Percentiles rank a stretch among this genome's conserved stretches.
Conservation (phyloP, 2,113 vertebrate genomes). For the Osmerus mordax region DNA sequence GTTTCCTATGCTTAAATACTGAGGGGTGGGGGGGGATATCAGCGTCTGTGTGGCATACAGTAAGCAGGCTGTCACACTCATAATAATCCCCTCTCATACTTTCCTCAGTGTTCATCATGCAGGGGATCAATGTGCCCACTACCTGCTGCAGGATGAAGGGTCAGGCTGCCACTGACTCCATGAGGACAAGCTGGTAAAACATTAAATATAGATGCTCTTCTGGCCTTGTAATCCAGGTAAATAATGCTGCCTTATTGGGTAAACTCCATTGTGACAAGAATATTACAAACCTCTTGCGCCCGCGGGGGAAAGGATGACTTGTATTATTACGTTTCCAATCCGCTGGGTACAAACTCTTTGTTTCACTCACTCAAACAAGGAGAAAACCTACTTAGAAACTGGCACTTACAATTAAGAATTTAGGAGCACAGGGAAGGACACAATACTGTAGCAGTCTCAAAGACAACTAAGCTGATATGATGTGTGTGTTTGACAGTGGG, state of each 20-base stretch:
- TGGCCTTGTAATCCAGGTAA: slow-evolving; percentile 60
- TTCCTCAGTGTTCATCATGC: slow-evolving; percentile 60
- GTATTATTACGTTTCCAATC: too few species aligned
- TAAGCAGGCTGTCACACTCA: slow-evolving; percentile 65
- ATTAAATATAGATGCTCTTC: slow-evolving; percentile 32
- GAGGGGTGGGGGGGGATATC: slow-evolving; percentile 35
- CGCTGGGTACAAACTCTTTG: too few species aligned
- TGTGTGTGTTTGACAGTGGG: background rate
- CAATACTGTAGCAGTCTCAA: too few species aligned
- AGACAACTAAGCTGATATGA: too few species aligned
- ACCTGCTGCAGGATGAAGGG: slow-evolving; percentile 55
- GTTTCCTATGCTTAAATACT: slow-evolving; percentile 68
- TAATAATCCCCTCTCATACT: slow-evolving; percentile 62
- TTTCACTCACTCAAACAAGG: too few species aligned
- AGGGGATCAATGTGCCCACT: slow-evolving; percentile 55
- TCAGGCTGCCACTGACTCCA: slow-evolving; percentile 50
- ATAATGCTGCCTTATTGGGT: slow-evolving; percentile 57
- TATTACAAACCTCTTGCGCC: slow-evolving; percentile 17
- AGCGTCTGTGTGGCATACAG: slow-evolving; percentile 48
- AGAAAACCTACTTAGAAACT: too few species aligned
- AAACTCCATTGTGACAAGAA: slow-evolving; percentile 48
- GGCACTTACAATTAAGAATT: too few species aligned
- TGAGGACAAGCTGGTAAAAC: slow-evolving; percentile 54
- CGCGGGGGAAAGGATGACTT: background rate
- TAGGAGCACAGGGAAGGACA: too few species aligned